Evolutionary conservation across 2,113 vertebrate genomes (phyloP), one percentile per base, ranked within the genome.

Genomic region (Furnarius figulus): DNA sequence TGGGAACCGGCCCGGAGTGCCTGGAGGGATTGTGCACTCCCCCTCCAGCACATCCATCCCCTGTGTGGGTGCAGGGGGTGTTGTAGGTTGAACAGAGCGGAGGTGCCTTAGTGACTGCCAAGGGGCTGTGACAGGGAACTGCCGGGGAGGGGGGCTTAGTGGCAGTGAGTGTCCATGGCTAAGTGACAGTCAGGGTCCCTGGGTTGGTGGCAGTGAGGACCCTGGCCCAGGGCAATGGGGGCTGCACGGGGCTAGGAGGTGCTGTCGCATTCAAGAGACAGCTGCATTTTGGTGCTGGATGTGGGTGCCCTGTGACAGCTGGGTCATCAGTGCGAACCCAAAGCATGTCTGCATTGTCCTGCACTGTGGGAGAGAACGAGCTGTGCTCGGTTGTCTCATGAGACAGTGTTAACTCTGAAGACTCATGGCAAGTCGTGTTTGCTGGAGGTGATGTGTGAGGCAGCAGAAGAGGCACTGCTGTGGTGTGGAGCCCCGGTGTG

Each of bases 291-390:
- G 8, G 37, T 37, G 14, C 16, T 56, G 62, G 37, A 4, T 18
- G 44, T 21, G 3, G 6, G 39, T 25, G 20, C 10, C 4, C 19
- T 76, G 42, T 39, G 27, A 12, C 18, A 16, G 19, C 13, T 24
- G 70, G 3, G 49, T 19, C 18, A 3, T 13, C 61, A 20, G 0
- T 3, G 28, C 15, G 68, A 44, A 6, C 3, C 5, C 3, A 0
- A 74, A n/a, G 21, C 3, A 22, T 28, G 2, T 0, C 10, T 15
- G 67, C 6, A 4, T 17, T 58, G 39, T 37, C 2, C 8, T 44
- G 15, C 27, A 27, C 5, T 3, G 0, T 14, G 8, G 11, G 15
- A 25, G 22, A 19, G 15, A 4, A 4, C 0, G 3, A 42, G 15
- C 20, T 44, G 56, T 78, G 23, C 33, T 18, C 1, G 2, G 31